phyloP scores from a whole-genome alignment of 2,797 vertebrate species.

The Urosaurus nigricauda region DNA sequence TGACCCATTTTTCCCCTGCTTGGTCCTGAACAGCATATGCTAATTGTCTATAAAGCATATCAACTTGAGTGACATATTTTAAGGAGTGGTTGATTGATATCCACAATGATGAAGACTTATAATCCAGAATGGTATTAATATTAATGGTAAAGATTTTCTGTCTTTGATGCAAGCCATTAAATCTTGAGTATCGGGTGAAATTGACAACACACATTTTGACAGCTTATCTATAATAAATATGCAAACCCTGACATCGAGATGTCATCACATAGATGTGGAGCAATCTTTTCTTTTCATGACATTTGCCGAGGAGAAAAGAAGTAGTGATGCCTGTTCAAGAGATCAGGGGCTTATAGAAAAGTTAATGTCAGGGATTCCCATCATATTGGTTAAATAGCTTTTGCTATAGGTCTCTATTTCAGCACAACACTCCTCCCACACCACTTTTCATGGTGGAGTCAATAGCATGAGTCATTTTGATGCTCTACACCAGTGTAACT shows the following conservation, averaged over 20 bases:
- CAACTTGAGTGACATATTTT: conserved; percentile 83
- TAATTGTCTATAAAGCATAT: conserved; percentile 84
- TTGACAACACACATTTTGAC: conserved; percentile 86
- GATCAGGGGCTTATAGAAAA: neutral
- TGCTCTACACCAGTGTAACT: too few species aligned
- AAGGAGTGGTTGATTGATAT: conserved; percentile 85
- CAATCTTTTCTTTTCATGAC: conserved; percentile 78
- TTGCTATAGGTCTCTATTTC: neutral
- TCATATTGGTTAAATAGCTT: conserved; percentile 18
- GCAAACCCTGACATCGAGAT: conserved; percentile 80
- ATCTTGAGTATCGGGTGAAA: conserved; percentile 83
- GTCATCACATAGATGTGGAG: conserved; percentile 82
- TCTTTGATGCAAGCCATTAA: conserved; percentile 84
- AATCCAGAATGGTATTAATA: conserved; percentile 87
- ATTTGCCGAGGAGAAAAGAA: conserved; percentile 63
- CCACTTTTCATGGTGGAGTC: conserved; percentile 1
- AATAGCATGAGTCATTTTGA: too few species aligned
- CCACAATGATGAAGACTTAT: conserved; percentile 82
- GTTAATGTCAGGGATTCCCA: neutral
- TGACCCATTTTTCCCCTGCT: conserved; percentile 37
- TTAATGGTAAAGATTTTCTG: conserved; percentile 89
- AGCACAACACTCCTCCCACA: neutral
- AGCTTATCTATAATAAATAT: conserved; percentile 88
- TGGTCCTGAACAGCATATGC: conserved; percentile 80
- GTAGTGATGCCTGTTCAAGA: neutral